Base-by-base conservation (phyloP, 2,888 invertebrate species). In the Temnothorax rugatulus region DNA sequence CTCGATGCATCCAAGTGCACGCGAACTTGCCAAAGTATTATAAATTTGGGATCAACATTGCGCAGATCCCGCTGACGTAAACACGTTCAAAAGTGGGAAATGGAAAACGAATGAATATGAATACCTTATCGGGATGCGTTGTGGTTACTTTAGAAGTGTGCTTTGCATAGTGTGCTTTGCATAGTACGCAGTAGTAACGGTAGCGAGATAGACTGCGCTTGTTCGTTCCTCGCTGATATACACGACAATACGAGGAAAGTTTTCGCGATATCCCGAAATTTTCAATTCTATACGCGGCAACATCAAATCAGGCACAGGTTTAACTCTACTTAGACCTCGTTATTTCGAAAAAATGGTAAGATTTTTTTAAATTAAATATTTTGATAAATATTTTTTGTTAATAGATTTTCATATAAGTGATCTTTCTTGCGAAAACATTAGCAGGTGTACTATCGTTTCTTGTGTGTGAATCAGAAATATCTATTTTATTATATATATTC, bases 71-170 rank as follows among this genome's bases (percentile, higher is more conserved):
- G 44, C 21, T 50, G 47, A 74, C 74, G 47, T 47, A 73, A 59
- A 57, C 18, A 18, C 47, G 34, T 15, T 47, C 59, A 38, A 44
- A 73, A 44, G 59, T 50, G 18, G 38, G n/a, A 81, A 81, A 79
- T 79, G 73, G 4, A 73, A 79, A 79, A 79, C 29, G 44, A 50
- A 74, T 59, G 38, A 81, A 74, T 81, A 81, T 59, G 79, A 81
- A 81, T 81, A 81, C 38, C 74, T 81, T 73, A 73, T 73, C 59
- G 25, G 34, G 74, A 73, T 38, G 25, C 57, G 34, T 44, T 29
- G 57, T 59, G 25, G 57, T 79, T 73, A 73, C 74, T 71, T 79
- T 71, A 73, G 21, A 79, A 34, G 57, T 76, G 25, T 77, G 66
- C 66, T 76, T 76, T 77, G 66, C 66, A 54, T 29, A 77, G 54